Conservation (phyloP, 2,888 invertebrate genomes). For the Barypeithes pellucidus region DNA sequence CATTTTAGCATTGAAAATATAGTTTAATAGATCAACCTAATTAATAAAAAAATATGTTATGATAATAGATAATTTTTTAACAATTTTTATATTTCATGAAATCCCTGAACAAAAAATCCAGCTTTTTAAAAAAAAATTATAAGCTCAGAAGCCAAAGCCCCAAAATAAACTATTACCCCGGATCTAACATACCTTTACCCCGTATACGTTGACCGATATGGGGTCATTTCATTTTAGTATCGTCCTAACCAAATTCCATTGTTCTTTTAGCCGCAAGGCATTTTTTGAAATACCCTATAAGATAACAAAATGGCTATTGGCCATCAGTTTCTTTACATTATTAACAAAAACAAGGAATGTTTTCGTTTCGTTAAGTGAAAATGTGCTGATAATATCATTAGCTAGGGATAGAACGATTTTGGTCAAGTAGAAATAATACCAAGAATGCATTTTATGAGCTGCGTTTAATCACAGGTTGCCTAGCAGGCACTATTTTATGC, state of each 20-base stretch:
- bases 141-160: not conserved
- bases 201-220: conserved; percentile 10
- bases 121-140: too few species aligned
- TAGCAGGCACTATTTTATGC: too few species aligned
- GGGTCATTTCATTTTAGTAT: conserved; percentile 30
- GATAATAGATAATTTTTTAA: too few species aligned
- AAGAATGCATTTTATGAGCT: conserved; percentile 32
- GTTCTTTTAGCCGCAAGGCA: conserved; percentile 38
- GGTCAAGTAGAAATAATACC: conserved; percentile 23
- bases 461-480: too few species aligned
- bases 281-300: conserved; percentile 28
- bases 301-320: conserved; percentile 39
- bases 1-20: too few species aligned
- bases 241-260: conserved; percentile 39
- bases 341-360: conserved; percentile 36
- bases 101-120: too few species aligned
- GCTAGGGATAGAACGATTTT: conserved; percentile 16
- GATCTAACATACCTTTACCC: not conserved
- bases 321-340: conserved; percentile 42
- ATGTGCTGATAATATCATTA: conserved; percentile 29
- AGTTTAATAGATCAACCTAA: too few species aligned
- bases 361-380: conserved; percentile 43
- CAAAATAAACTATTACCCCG: not conserved
- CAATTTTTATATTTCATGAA: too few species aligned
- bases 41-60: too few species aligned